phyloP scores from a whole-genome alignment of 2,797 vertebrate genomes.

The Vespertilio murinus region DNA sequence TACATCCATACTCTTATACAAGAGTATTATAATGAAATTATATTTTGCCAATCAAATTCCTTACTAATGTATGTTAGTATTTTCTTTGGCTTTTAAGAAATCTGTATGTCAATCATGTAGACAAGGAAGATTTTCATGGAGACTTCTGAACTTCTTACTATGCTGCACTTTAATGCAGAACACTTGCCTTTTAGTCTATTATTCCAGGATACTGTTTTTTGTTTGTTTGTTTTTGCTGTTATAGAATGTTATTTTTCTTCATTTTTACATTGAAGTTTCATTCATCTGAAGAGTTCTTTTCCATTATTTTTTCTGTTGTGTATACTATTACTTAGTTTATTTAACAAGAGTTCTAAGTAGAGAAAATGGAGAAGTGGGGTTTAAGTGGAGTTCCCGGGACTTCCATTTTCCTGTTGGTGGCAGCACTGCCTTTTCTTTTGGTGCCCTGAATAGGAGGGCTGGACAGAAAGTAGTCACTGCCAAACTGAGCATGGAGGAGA shows the following conservation, averaged over 20 bases:
- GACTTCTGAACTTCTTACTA: background rate
- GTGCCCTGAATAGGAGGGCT: background rate
- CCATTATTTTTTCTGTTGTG: background rate
- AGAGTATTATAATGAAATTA: background rate
- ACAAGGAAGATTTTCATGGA: background rate
- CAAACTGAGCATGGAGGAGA: background rate
- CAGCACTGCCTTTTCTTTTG: slow-evolving; percentile 25
- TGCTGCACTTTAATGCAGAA: background rate
- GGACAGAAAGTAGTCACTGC: background rate
- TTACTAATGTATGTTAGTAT: background rate
- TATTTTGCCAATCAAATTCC: background rate
- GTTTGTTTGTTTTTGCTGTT: background rate
- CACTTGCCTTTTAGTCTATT: background rate
- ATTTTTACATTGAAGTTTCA: background rate
- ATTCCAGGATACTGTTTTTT: background rate
- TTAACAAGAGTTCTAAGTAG: background rate
- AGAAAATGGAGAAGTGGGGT: background rate
- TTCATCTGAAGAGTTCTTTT: background rate
- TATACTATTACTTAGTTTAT: background rate
- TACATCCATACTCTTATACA: background rate
- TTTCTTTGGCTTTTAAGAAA: background rate
- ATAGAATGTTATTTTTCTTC: background rate
- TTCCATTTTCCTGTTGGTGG: slow-evolving; percentile 45
- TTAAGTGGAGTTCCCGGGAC: background rate
- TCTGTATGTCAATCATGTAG: background rate